Evolutionary conservation across 2,888 invertebrate species (phyloP), one percentile per base, ranked within the genome.

Genomic region (Enchytraeus crypticus): DNA sequence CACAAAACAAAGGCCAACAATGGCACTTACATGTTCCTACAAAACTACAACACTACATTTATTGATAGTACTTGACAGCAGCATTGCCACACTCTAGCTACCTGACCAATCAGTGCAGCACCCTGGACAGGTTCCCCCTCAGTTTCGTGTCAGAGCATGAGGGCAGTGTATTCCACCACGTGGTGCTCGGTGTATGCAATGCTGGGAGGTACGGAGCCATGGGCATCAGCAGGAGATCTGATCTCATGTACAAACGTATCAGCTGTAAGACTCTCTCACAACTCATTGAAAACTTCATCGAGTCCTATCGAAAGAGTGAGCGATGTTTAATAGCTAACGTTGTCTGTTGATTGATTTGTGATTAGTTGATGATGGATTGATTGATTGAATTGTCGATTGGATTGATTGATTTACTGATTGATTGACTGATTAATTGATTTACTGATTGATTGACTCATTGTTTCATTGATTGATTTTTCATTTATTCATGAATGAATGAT

Each of bases 161-260:
- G 51, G 75, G 75, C 18, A 70, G 71, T 45, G 67, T 69, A 2
- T 74, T 78, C 65, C 70, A 77, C 2, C 80, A 80, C 68, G 78
- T 80, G 5, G 80, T 80, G 3, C 69, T 80, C 8, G 80, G 77
- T 1, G 66, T 80, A 11, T 76, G 74, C 60, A 71, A 74, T 64
- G 70, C 70, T 60, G 78, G 78, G 5, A 26, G 65, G 32, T 80
- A 76, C 66, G 80, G 80, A 18, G 73, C 79, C 5, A 65, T 80
- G 23, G 80, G 80, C 8, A 76, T 79, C 74, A 79, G 79, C 65
- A 68, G 80, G 21, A 65, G 79, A 46, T 70, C 71, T 18, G 76
- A 79, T 57, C 74, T 80, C 59, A 79, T 79, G 77, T 74, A 76
- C 63, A 80, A 80, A 70, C 75, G 78, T 30, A 66, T 80, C 1